These are phyloP conservation scores for Dryomyza anilis DNA, from an alignment of 2,888 invertebrate genomes.

Conservation along the genomic window DNA sequence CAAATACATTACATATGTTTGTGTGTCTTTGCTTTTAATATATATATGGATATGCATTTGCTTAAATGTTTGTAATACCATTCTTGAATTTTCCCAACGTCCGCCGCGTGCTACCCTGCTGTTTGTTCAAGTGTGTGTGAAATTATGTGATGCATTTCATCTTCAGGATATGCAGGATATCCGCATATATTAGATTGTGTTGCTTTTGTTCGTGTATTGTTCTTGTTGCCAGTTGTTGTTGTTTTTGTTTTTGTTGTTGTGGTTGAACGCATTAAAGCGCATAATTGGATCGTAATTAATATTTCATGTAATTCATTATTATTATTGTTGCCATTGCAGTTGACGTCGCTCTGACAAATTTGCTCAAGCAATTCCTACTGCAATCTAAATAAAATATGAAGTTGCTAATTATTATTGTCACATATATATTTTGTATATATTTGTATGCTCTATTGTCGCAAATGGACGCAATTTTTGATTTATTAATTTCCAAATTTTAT, in stretches of 20 bases:
- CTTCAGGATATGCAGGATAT: conserved; percentile 12
- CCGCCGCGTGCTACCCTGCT: too few species aligned
- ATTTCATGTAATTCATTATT: conserved; percentile 18
- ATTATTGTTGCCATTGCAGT: not conserved
- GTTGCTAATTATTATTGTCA: not conserved
- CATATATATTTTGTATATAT: not conserved
- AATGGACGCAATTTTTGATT: conserved; percentile 3
- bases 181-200: not conserved
- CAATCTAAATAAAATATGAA: not conserved
- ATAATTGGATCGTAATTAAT: conserved; percentile 25
- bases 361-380: too few species aligned
- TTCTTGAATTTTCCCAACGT: too few species aligned
- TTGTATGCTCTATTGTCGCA: too few species aligned
- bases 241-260: conserved; percentile 25
- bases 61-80: not conserved
- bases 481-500: conserved; percentile 2
- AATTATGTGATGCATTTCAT: conserved; percentile 15
- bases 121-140: not conserved
- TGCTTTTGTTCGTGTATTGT: conserved; percentile 16
- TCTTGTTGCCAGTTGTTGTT: conserved; percentile 31
- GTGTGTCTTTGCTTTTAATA: not conserved
- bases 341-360: not conserved
- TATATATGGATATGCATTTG: not conserved
- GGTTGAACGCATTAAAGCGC: conserved; percentile 25
- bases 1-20: too few species aligned